A percentile compares a stretch with the other conserved stretches of the same genome.
phyloP scores from a whole-genome alignment of 2,888 invertebrate genomes.

The Blomia tropicalis region DNA sequence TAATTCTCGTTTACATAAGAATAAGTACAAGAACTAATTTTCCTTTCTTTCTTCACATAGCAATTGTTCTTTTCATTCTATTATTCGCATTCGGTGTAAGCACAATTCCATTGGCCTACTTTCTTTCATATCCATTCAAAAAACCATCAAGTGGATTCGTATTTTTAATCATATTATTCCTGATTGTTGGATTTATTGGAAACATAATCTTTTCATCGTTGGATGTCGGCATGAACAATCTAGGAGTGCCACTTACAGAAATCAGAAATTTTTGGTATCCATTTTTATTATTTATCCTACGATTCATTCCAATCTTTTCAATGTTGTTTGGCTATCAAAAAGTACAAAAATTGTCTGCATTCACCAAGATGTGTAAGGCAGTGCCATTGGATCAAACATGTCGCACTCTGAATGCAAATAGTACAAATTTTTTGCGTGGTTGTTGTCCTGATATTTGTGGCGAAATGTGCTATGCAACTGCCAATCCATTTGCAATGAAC shows the following conservation, averaged over 20 bases:
- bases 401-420: neutral
- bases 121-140: neutral
- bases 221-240: neutral
- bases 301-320: constrained; percentile 1
- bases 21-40: neutral
- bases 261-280: neutral
- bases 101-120: neutral
- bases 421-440: neutral
- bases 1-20: too few species aligned
- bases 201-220: neutral
- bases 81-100: neutral
- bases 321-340: neutral
- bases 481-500: neutral
- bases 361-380: neutral
- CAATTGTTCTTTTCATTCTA: neutral
- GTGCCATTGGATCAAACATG: neutral
- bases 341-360: neutral
- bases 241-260: neutral
- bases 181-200: neutral
- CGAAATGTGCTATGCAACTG: neutral
- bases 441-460: constrained; percentile 14
- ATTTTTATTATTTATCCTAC: neutral
- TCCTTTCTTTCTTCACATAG: neutral
- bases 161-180: neutral
- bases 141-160: constrained; percentile 6